phyloP scores from a whole-genome alignment of 1,140 invertebrate genomes.

The Drosophila tsacasi region DNA sequence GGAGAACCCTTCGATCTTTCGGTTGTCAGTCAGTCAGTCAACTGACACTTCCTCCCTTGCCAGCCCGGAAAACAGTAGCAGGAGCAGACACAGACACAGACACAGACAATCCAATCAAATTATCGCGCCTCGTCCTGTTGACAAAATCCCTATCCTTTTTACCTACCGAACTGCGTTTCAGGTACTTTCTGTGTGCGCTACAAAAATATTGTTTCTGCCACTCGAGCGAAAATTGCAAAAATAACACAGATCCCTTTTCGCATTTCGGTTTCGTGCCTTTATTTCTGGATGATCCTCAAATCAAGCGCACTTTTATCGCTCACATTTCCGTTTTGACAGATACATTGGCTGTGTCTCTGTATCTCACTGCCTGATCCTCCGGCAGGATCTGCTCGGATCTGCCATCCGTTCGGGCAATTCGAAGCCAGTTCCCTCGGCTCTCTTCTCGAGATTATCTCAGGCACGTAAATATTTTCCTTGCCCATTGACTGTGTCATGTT shows the following conservation, averaged over 20 bases:
- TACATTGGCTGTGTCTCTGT: constrained; percentile 67
- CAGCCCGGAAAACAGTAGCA: constrained; percentile 4
- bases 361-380: constrained; percentile 34
- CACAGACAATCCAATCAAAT: constrained; percentile 85
- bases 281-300: constrained; percentile 78
- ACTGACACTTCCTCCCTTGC: constrained; percentile 62
- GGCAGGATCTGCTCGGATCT: constrained; percentile 21
- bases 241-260: constrained; percentile 51
- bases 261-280: constrained; percentile 26
- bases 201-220: constrained; percentile 67
- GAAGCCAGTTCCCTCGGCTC: constrained; percentile 54
- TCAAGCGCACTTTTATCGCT: constrained; percentile 80
- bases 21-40: constrained; percentile 75
- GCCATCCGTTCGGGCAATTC: constrained; percentile 60
- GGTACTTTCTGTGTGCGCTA: constrained; percentile 6
- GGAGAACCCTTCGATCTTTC: constrained; percentile 72
- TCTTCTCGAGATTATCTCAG: constrained; percentile 81
- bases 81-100: constrained; percentile 19
- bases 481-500: constrained; percentile 79
- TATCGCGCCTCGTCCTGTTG: constrained; percentile 80
- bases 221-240: constrained; percentile 69
- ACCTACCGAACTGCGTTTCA: constrained; percentile 16
- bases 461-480: constrained; percentile 84
- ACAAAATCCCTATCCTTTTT: constrained; percentile 52
- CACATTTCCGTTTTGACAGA: constrained; percentile 82